Evolutionary conservation across 2,888 invertebrate genomes (phyloP).

Genomic region (Heliconius charithonia): DNA sequence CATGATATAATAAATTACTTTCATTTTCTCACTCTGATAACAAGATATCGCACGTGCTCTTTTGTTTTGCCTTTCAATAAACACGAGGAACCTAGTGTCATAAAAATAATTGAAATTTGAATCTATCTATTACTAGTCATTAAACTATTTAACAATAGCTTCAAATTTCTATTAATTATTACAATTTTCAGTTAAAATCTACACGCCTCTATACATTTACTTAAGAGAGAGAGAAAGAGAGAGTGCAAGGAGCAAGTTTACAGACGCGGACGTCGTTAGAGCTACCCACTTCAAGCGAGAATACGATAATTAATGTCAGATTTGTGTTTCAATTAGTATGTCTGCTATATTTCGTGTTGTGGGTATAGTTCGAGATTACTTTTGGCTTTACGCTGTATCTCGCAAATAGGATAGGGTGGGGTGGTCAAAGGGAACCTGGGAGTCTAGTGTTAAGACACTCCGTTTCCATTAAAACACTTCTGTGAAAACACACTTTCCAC

Average conservation of each 20-base stretch:
- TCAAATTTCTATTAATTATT: neutral
- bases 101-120: neutral
- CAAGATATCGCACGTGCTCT: neutral
- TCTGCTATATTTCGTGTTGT: neutral
- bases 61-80: neutral
- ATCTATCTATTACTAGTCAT: neutral
- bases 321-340: slow-evolving; percentile 31
- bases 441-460: too few species aligned
- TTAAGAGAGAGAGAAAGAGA: neutral
- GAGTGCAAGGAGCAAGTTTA: slow-evolving; percentile 7
- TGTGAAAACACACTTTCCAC: too few species aligned
- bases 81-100: too few species aligned
- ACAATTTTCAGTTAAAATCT: neutral
- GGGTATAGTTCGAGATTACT: neutral
- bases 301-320: slow-evolving; percentile 26
- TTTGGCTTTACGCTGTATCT: too few species aligned
- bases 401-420: too few species aligned
- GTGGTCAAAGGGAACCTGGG: too few species aligned
- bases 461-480: too few species aligned
- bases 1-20: too few species aligned
- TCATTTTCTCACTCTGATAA: too few species aligned
- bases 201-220: neutral
- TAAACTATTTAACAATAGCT: neutral
- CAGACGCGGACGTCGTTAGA: slow-evolving; percentile 20
- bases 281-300: slow-evolving; percentile 25